Evolutionary conservation across 2,888 invertebrate genomes (phyloP), one percentile per base, ranked within the genome.

Genomic region (Pollenia labialis): DNA sequence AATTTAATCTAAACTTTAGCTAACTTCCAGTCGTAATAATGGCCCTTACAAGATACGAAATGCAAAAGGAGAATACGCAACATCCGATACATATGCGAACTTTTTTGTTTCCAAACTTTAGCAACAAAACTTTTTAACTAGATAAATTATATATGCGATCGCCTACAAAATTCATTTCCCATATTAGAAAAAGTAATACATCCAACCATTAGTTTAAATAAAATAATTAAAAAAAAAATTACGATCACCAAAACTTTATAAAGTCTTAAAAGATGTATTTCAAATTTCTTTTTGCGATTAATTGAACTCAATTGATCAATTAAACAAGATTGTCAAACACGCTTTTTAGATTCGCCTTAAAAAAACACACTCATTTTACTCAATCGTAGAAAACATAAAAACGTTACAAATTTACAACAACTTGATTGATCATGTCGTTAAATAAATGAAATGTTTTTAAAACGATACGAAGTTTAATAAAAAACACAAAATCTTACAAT

Each of bases 241-340:
- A 12, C 7, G 32, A 32, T 32, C 48, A 10, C 64, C 56, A 46
- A 18, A 54, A 66, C 46, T 18, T 52, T n/a, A 58, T 32, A 62
- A 42, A 71, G 56, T 18, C 50, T 16, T 32, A 44, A 11, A 32
- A 60, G 50, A 32, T 66, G 56, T 68, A 14, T 32, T 16, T 40
- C 58, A 64, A 48, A 40, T 48, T 54, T 71, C 16, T 16, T 44
- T 14, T 16, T 46, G 12, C 64, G 11, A 54, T 82, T 62, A 84
- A 88, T 86, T 86, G 85, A 85, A 68, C 81, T 85, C 66, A 88
- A 88, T 88, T 88, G 86, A 84, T 86, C 81, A 88, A 85, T 86
- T 88, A 76, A 81, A 62, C 48, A 42, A 52, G 48, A 75, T 86
- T 52, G 71, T 32, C 48, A 58, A 46, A 66, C 71, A 82, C 56